Base-by-base conservation (phyloP, 2,113 vertebrate species). In the Nothoprocta pentlandii region DNA sequence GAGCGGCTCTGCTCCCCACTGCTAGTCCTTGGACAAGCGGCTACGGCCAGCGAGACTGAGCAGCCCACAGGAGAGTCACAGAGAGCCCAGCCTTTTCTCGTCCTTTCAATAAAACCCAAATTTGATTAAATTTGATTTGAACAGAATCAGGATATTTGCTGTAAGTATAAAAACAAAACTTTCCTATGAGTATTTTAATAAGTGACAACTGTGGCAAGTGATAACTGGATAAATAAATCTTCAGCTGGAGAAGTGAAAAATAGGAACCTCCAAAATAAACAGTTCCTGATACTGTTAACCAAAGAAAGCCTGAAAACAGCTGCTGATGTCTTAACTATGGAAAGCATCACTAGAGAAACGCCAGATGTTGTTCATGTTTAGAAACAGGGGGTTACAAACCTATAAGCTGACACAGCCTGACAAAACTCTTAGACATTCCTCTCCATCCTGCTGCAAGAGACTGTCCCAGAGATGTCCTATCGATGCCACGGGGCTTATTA, bases 381-480 rank as follows among this genome's bases (percentile, higher is more conserved):
- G 83, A 88, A 96, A 96, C 26, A 88, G 64, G 39, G n/a, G 79
- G 63, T 87, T 93, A 94, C 81, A 94, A 96, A 94, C 85, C 74
- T 79, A 73, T 49, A 49, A 49, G 49, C 49, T 49, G 49, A 49
- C 49, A 49, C 49, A 49, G 49, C 36, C 19, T 22, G 12, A 66
- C 0, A 3, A 71, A 87, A 71, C 3, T 23, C 44, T 42, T 12
- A 46, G 21, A 59, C 34, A 14, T 71, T 68, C 44, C 34, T 39
- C 81, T 28, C 69, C 49, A 21, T 22, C 53, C 79, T 82, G 67
- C 62, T 93, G 74, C 66, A 58, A 5, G 61, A 47, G 34, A 32
- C 73, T 63, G 42, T 36, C 39, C 90, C 90, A 53, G 42, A 82
- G 63, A 15, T 69, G 28, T n/a, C 62, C 51, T 32, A 1, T 1